Evolutionary conservation across 2,113 vertebrate species (phyloP).

Genomic region (Lanius ludovicianus): DNA sequence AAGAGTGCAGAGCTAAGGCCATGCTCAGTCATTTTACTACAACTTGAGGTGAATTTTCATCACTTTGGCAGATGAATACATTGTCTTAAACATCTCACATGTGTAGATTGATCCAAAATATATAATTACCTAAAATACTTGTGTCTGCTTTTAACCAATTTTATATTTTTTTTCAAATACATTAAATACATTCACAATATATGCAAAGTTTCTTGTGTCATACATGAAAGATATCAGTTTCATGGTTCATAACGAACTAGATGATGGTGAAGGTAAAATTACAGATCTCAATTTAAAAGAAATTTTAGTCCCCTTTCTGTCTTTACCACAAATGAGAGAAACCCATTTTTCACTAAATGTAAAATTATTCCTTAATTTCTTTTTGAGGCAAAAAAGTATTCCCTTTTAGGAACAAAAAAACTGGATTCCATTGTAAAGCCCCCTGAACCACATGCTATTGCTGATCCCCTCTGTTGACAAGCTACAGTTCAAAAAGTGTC

Average conservation of each 20-base stretch:
- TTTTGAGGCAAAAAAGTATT: neutral
- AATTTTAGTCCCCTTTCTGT: neutral
- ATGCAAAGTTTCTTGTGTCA: neutral
- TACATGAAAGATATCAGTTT: neutral
- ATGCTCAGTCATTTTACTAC: neutral
- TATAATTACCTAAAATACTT: neutral
- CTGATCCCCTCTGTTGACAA: neutral
- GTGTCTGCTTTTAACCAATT: neutral
- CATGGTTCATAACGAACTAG: neutral
- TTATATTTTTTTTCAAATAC: neutral
- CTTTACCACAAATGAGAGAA: neutral
- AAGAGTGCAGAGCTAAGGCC: neutral
- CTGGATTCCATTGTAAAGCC: neutral
- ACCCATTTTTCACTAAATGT: neutral
- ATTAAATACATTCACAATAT: neutral
- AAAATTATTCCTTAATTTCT: neutral
- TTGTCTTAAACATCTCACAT: neutral
- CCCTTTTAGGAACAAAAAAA: neutral
- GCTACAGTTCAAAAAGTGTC: neutral
- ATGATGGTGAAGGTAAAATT: neutral
- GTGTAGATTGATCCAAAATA: neutral
- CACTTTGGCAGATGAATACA: neutral
- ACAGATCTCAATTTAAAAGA: neutral
- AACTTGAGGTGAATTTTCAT: neutral
- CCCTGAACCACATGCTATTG: rapidly evolving